Evolutionary conservation across 2,888 invertebrate species (phyloP).

Genomic region (Gisinianus flammeolus): DNA sequence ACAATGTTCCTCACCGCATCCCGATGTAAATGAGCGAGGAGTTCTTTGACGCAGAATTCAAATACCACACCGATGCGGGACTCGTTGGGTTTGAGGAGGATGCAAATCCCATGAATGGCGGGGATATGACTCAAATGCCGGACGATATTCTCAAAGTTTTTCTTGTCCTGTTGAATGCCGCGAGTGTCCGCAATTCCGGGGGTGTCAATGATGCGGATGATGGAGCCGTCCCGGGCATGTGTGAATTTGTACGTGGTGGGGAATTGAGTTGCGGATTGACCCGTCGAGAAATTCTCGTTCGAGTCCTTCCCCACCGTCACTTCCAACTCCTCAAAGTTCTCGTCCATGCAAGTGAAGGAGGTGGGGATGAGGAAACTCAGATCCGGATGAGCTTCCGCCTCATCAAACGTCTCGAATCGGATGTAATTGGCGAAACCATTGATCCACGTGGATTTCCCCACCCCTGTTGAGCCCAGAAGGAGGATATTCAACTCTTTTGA

Average conservation of each 20-base stretch:
- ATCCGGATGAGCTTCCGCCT: slow-evolving; percentile 21
- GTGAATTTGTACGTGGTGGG: slow-evolving; percentile 35
- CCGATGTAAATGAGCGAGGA: slow-evolving; percentile 42
- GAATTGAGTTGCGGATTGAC: slow-evolving; percentile 38
- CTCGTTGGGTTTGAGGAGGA: slow-evolving; percentile 48
- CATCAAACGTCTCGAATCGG: slow-evolving; percentile 34
- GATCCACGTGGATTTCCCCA: slow-evolving; percentile 53
- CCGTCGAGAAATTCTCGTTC: slow-evolving; percentile 34
- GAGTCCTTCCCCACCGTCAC: slow-evolving; percentile 25
- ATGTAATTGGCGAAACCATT: slow-evolving; percentile 50
- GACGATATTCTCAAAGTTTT: slow-evolving; percentile 44
- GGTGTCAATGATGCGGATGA: slow-evolving; percentile 46
- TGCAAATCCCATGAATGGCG: slow-evolving; percentile 45
- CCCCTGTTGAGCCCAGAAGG: slow-evolving; percentile 52
- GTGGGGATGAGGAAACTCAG: slow-evolving; percentile 39
- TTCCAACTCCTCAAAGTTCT: slow-evolving; percentile 29
- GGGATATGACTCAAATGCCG: no score
- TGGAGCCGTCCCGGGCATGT: background rate
- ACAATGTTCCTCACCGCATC: slow-evolving; percentile 46
- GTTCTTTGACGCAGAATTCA: slow-evolving; percentile 46
- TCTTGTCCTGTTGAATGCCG: slow-evolving; percentile 40
- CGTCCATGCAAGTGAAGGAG: slow-evolving; percentile 39
- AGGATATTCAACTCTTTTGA: slow-evolving; percentile 45
- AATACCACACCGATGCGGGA: slow-evolving; percentile 38
- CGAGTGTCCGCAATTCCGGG: slow-evolving; percentile 46